Conservation (phyloP, 2,888 invertebrate genomes). For the Drosophila flavopinicola region DNA sequence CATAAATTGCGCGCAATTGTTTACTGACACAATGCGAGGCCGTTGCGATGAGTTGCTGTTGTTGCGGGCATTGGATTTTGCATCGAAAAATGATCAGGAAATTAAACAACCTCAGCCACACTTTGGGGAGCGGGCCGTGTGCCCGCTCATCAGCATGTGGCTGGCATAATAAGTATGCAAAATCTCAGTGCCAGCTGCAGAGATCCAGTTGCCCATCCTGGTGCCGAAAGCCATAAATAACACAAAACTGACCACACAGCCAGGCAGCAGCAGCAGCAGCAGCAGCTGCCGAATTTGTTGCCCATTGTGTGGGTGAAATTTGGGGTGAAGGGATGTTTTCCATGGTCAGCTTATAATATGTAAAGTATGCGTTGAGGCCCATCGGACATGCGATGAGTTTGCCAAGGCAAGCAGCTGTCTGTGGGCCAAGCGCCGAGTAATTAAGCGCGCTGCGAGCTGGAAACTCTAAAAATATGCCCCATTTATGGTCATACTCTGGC, state of each 20-base stretch:
- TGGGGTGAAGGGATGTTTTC: not conserved
- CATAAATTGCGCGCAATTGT: slow-evolving; percentile 73
- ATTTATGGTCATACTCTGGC: too few relatives aligned
- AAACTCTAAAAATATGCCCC: slow-evolving; percentile 4
- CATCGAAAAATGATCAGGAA: slow-evolving; percentile 81
- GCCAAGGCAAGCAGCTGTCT: slow-evolving; percentile 11
- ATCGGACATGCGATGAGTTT: not conserved
- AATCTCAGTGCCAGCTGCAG: slow-evolving; percentile 56
- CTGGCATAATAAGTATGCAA: slow-evolving; percentile 72
- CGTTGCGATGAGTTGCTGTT: not conserved
- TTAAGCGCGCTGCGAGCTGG: slow-evolving; percentile 30
- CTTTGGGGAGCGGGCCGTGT: slow-evolving; percentile 5
- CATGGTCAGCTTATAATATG: slow-evolving; percentile 59
- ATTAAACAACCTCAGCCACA: slow-evolving; percentile 69
- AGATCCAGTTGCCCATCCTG: slow-evolving; percentile 24
- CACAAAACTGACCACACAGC: slow-evolving; percentile 61
- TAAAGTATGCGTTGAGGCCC: slow-evolving; percentile 43
- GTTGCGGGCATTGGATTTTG: slow-evolving; percentile 47
- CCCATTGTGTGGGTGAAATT: not conserved
- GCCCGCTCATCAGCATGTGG: slow-evolving; percentile 71
- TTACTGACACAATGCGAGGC: slow-evolving; percentile 48
- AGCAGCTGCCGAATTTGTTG: slow-evolving; percentile 5
- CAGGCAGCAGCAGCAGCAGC: slow-evolving; percentile 10
- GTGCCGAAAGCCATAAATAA: slow-evolving; percentile 72
- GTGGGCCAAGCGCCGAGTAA: slow-evolving; percentile 34